Base-by-base conservation (phyloP, 2,113 vertebrate genomes). In the Sciurus niger region DNA sequence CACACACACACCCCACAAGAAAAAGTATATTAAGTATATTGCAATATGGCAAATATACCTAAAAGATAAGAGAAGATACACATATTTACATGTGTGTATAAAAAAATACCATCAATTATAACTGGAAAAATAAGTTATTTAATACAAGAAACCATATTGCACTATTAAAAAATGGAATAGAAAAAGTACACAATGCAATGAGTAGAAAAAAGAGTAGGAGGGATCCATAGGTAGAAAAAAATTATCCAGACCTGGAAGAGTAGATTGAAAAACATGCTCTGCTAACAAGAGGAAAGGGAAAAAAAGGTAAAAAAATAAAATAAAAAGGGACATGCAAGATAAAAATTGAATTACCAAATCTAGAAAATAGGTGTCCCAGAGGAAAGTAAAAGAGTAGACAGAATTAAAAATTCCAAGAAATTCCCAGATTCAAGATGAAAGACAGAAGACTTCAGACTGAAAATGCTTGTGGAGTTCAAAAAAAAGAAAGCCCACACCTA, bases 381-480 rank as follows among this genome's bases (percentile, higher is more conserved):
- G 28, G 20, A 74, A 14, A 67, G 16, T 24, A 74, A 67, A 79
- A 92, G 24, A 79, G 53, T 73, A 3, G 11, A 34, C 30, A 78
- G 20, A 73, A 74, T 85, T 20, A 79, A 89, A 74, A 73, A 60
- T 74, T 84, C 79, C 28, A 84, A 92, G 25, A 79, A 92, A 60
- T 72, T 51, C 17, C 24, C 28, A 24, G 11, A 89, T 84, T 80
- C 46, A 73, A 91, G 60, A 30, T 18, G 34, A 70, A 63, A 65
- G 12, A 78, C 68, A 37, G 32, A 92, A 92, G 14, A 9, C 11
- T 7, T 72, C 32, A 63, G 32, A 53, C n/a, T 77, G 51, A 70
- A 93, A 85, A 10, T 63, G 7, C 25, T 85, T 51, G 70, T 14
- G 22, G 24, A 63, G 25, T 76, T 16, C 5, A 60, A 55, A 85